Conservation (phyloP, 2,888 invertebrate genomes). For the Octodonta nipae region DNA sequence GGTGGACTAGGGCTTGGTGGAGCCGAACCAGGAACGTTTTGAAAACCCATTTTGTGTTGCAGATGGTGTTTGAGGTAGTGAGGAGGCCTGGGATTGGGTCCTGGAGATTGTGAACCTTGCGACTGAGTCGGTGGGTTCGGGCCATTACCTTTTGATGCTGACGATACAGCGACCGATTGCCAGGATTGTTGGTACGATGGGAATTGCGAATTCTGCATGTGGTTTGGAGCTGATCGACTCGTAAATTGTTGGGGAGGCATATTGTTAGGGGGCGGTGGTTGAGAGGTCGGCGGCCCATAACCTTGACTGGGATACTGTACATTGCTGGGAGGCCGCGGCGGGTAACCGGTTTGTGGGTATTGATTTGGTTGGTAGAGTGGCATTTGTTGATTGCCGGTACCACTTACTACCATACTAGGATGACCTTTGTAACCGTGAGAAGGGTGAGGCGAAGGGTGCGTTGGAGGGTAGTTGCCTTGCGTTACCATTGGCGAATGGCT, state of each 20-base stretch:
- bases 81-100: conserved; percentile 41
- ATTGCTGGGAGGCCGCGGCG: conserved; percentile 34
- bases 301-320: conserved; percentile 32
- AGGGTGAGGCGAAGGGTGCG: conserved; percentile 36
- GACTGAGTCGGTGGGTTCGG: conserved; percentile 23
- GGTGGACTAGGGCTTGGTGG: conserved; percentile 49
- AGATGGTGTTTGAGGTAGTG: conserved; percentile 58
- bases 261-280: conserved; percentile 30
- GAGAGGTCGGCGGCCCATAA: conserved; percentile 42
- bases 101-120: conserved; percentile 40
- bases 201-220: conserved; percentile 39
- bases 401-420: conserved; percentile 34
- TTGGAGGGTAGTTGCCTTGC: background rate
- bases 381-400: conserved; percentile 36
- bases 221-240: conserved; percentile 43
- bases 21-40: conserved; percentile 35
- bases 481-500: conserved; percentile 53
- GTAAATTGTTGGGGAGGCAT: conserved; percentile 40
- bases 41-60: conserved; percentile 56
- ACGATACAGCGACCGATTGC: conserved; percentile 22
- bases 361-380: conserved; percentile 44
- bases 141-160: conserved; percentile 24
- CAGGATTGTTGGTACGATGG: conserved; percentile 32
- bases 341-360: conserved; percentile 38
- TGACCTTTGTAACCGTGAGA: conserved; percentile 47